Percentiles rank a stretch among this genome's conserved stretches.
These are phyloP conservation scores for Sciurus niger DNA, from an alignment of 2,113 vertebrate species.

Conservation along the genomic window DNA sequence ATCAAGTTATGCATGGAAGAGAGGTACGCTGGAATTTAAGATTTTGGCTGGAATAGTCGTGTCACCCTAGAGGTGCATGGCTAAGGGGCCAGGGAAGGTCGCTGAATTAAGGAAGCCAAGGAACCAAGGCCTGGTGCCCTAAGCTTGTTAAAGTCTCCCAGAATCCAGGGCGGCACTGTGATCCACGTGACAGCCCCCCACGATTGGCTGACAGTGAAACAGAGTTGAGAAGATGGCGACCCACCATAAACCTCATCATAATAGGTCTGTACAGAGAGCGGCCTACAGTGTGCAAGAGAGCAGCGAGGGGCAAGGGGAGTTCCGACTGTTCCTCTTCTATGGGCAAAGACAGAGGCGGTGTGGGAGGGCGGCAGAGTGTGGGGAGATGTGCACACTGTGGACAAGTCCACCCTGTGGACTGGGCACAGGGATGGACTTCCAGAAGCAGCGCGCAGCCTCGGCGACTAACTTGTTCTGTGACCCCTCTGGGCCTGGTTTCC, in stretches of 20 bases:
- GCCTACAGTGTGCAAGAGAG: background rate
- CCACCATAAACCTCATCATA: background rate
- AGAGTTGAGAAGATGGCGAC: constrained; percentile 69
- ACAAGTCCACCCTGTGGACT: background rate
- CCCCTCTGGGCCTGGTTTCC: background rate
- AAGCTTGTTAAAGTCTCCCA: constrained; percentile 4
- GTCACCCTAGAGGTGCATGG: background rate
- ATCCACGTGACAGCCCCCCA: background rate
- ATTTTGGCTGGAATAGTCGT: background rate
- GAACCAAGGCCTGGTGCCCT: background rate
- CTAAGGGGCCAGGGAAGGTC: background rate
- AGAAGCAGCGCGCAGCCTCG: background rate
- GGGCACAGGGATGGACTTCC: background rate
- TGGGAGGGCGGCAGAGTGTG: background rate
- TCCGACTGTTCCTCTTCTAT: background rate
- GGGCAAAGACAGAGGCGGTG: background rate
- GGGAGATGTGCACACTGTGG: background rate
- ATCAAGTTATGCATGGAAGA: background rate
- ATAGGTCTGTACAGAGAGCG: constrained; percentile 36
- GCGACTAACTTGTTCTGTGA: background rate
- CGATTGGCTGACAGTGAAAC: background rate
- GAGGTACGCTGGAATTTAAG: background rate
- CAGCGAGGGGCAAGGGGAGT: no score
- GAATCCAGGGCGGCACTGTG: constrained; percentile 57
- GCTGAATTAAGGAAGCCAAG: background rate